Conservation (phyloP, 2,888 invertebrate species). For the Eupeodes luniger region DNA sequence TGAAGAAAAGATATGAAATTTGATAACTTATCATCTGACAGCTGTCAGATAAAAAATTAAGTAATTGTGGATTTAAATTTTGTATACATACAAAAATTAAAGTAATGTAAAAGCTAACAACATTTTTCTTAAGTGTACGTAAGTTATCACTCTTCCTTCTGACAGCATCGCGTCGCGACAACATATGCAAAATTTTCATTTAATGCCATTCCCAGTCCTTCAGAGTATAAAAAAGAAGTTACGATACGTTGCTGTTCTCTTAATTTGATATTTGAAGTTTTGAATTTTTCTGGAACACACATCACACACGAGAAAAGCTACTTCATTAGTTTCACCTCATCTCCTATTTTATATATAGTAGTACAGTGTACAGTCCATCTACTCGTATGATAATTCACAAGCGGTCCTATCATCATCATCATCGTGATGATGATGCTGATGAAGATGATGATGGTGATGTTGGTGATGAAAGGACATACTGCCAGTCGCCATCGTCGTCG, state of each 20-base stretch:
- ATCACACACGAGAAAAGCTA: background rate
- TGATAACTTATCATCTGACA: too few species aligned
- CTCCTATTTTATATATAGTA: background rate
- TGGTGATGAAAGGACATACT: constrained; percentile 68
- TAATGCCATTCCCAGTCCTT: background rate
- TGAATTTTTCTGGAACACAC: constrained; percentile 47
- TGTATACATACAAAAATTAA: too few species aligned
- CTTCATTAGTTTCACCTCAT: constrained; percentile 14
- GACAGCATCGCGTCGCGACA: constrained; percentile 20
- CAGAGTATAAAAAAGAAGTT: constrained; percentile 6
- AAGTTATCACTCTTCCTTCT: constrained; percentile 21
- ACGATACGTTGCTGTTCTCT: constrained; percentile 34
- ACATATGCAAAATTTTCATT: constrained; percentile 40
- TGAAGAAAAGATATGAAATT: too few species aligned
- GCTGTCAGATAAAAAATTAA: too few species aligned
- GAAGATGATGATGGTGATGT: constrained; percentile 54
- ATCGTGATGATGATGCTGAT: constrained; percentile 52
- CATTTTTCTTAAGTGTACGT: constrained; percentile 18
- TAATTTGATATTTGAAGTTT: constrained; percentile 75
- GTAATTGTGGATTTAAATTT: too few species aligned
- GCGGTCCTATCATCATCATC: constrained; percentile 38
- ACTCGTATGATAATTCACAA: constrained; percentile 62
- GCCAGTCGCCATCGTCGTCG: constrained; percentile 52
- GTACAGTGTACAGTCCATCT: background rate
- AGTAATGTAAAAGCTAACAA: background rate